Base-by-base conservation (phyloP, 64 coral and sea anemone species). In the Dendronephthya gigantea region DNA sequence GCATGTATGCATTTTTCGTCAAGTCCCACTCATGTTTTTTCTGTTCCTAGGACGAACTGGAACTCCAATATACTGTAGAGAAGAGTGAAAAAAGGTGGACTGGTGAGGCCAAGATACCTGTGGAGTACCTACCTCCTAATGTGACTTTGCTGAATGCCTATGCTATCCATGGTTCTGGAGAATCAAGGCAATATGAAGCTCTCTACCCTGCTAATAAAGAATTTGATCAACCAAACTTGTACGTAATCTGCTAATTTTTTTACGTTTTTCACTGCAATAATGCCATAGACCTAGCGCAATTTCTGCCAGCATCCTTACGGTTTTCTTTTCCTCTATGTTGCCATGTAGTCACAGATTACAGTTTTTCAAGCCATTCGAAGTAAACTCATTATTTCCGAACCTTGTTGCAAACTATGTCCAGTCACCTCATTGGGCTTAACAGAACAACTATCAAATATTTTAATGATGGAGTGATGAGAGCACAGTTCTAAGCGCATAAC, bases 101-200 rank as follows among this genome's bases (percentile, higher is more conserved):
- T 35, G 94, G 91, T 35, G 85, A 39, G 48, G 94, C 94, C 41
- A 48, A 87, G 22, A 90, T 98, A 58, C 95, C 95, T 10, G 1
- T 98, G 16, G 92, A 98, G 34, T 98, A 98, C 55, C 91, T 98
- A 30, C 95, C 95, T 10, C 92, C 95, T 50, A 84, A 35, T n/a
- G 95, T 98, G 27, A 59, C 45, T 33, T 93, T 82, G 65, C 47
- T 93, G 0, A 98, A 98, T 59, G 95, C 95, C 10, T 98, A 91
- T 90, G 95, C 95, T 0, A 98, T 98, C 27, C 95, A 98, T 85
- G 95, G 95, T 0, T 91, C 95, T 81, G 95, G 89, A 14, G 43
- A 70, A 14, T 27, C 3, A 16, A 90, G 92, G 39, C 69, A 90
- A 29, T 98, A 98, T 55, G 91, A 98, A 82, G 95, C 95, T 49